phyloP scores from a whole-genome alignment of 2,888 invertebrate species.

The Hecatera dysodea region DNA sequence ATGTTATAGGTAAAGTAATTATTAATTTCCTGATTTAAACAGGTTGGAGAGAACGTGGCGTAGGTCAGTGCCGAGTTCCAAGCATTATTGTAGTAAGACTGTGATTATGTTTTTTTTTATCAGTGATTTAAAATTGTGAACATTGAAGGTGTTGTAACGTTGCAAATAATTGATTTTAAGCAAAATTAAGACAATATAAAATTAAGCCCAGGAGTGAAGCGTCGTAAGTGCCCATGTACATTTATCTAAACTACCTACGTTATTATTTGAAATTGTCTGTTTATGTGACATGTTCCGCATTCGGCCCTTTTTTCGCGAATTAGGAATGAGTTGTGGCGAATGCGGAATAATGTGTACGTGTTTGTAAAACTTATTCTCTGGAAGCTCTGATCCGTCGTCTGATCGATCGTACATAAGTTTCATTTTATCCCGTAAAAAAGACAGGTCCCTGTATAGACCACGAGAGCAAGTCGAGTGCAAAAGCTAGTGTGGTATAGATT shows the following conservation, averaged over 20 bases:
- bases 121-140: background rate
- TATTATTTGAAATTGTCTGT: too few species aligned
- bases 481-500: background rate
- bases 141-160: background rate
- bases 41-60: slow-evolving; percentile 8
- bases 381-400: too few species aligned
- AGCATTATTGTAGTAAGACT: slow-evolving; percentile 1
- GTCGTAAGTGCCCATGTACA: too few species aligned
- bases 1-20: slow-evolving; percentile 8
- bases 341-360: background rate
- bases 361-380: background rate
- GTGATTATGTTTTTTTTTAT: background rate
- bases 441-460: background rate
- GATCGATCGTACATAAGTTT: too few species aligned
- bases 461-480: background rate
- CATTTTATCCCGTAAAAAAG: background rate
- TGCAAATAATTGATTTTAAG: background rate
- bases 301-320: too few species aligned
- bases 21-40: slow-evolving; percentile 30
- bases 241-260: too few species aligned
- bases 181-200: background rate
- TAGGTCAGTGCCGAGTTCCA: slow-evolving; percentile 32
- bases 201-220: too few species aligned
- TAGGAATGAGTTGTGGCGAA: too few species aligned
- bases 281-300: too few species aligned